Evolutionary conservation across 2,888 invertebrate genomes (phyloP), one percentile per base, ranked within the genome.

Genomic region (Fragum whitleyi): DNA sequence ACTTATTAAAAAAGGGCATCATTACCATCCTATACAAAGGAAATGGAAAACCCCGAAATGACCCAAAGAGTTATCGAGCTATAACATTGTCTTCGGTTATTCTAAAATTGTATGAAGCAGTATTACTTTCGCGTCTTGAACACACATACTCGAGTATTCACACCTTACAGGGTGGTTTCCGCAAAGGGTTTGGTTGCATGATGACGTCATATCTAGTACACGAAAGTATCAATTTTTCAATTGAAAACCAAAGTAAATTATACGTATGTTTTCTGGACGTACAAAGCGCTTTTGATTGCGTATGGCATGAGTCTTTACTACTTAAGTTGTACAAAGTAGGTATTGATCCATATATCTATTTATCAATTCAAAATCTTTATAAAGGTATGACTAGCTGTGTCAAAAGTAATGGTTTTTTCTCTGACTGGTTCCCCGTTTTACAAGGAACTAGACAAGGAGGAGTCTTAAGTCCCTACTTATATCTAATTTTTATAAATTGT

Each of bases 391-490:
- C 23, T 6, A 59, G 59, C 28, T 26, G 59, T 26, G 59, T 59
- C 7, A 59, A 28, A 28, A 59, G 59, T 11, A 53, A 53, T 11
- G 53, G 53, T 7, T 21, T 21, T 7, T 21, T 2, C 23, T 53
- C 53, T 3, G 16, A 23, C 26, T 59, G 59, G 61, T 62, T 59
- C 59, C 59, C 59, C 2, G 28, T 59, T 59, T 21, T 59, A 16
- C 59, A 59, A 23, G 59, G 59, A 26, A 59, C 59, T 23, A 16
- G 59, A 23, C 59, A 59, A 28, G 59, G 59, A 7, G 59, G 59
- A 7, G 59, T 59, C 6, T 26, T 59, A 23, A 59, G 59, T 16
- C 26, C 59, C 2, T 28, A 53, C n/a, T 21, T 53, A 19, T 53
- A 53, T 53, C 6, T 53, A 21, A 53, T 53, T 7, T 53, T 53